Conservation (phyloP, 2,113 vertebrate genomes). For the Hippolais icterina region DNA sequence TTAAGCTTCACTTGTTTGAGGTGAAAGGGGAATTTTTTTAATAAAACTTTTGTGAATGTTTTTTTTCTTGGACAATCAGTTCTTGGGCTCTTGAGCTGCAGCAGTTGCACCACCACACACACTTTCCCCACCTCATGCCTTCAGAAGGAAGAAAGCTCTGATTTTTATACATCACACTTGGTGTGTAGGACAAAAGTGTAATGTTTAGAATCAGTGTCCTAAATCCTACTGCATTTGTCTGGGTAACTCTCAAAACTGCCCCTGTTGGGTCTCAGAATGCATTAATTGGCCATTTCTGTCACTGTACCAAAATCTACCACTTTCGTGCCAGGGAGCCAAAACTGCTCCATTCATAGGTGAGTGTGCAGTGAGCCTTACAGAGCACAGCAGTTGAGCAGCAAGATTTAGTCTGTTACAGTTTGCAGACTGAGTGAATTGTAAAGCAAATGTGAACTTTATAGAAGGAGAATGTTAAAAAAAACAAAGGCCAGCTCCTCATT, state of each 20-base stretch:
- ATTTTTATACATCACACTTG: neutral
- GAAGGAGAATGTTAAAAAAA: neutral
- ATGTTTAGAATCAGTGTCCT: neutral
- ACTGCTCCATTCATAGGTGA: neutral
- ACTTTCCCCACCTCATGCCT: neutral
- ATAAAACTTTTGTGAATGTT: constrained; percentile 66
- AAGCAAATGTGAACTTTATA: neutral
- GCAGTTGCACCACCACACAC: neutral
- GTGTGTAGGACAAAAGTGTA: neutral
- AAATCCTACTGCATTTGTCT: neutral
- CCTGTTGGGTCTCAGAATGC: neutral
- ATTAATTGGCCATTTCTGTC: neutral
- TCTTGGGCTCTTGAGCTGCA: constrained; percentile 14
- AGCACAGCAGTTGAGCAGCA: neutral
- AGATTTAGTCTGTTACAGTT: neutral
- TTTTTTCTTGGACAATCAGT: constrained; percentile 48
- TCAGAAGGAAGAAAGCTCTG: neutral
- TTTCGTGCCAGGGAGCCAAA: neutral
- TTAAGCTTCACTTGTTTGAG: constrained; percentile 62
- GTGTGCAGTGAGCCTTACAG: neutral
- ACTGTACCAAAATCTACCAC: neutral
- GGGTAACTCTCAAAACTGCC: neutral
- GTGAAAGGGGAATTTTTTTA: constrained; percentile 68
- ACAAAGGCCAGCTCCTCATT: neutral
- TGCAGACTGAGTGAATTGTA: neutral